Evolutionary conservation across 2,797 vertebrate genomes (phyloP).

Genomic region (Diglossa cyanea): DNA sequence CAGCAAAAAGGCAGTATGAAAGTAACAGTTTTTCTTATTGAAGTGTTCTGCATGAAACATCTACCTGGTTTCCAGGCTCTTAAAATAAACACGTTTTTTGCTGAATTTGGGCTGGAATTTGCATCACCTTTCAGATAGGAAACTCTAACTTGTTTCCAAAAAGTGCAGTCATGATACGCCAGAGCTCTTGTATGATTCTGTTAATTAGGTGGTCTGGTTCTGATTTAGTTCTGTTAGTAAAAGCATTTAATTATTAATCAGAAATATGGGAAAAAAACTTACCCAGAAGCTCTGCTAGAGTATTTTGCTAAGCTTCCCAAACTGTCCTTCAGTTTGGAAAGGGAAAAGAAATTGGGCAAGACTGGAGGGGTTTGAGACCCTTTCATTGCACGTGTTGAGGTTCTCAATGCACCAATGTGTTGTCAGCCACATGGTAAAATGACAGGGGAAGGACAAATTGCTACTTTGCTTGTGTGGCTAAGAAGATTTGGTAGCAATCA

Average conservation of each 20-base stretch:
- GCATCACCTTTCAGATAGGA: background rate
- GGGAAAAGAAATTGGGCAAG: background rate
- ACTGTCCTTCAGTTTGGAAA: background rate
- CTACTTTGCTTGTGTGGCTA: background rate
- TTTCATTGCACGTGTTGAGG: background rate
- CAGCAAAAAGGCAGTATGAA: background rate
- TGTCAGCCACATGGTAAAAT: background rate
- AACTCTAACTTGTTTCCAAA: background rate
- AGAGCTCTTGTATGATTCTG: background rate
- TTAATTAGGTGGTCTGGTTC: background rate
- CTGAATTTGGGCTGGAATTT: background rate
- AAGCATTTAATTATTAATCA: background rate
- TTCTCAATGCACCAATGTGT: rapidly evolving
- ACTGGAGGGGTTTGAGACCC: background rate
- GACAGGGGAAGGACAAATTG: background rate
- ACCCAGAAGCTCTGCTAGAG: background rate
- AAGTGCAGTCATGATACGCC: rapidly evolving
- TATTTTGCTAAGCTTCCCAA: background rate
- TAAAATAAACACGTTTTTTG: background rate
- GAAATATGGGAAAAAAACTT: background rate
- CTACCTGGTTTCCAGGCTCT: background rate
- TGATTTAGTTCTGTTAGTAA: background rate
- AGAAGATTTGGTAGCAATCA: background rate
- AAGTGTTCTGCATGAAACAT: background rate
- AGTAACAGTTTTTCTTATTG: background rate